These are phyloP conservation scores for Eucidaris tribuloides DNA, from an alignment of 35 echinoderm and acorn worm genomes.

Conservation along the genomic window DNA sequence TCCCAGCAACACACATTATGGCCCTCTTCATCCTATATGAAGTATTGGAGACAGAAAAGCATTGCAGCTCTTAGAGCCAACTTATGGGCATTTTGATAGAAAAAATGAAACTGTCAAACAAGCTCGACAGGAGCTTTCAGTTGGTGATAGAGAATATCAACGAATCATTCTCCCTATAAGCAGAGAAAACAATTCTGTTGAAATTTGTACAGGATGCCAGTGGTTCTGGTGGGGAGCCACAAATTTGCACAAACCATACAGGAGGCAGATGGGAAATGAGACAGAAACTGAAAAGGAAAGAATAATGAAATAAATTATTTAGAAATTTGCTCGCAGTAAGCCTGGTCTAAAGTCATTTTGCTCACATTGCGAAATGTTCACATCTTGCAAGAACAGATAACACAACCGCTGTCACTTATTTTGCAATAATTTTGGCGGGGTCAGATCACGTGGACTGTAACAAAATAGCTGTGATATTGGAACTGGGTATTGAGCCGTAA, in stretches of 20 bases:
- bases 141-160: too few relatives aligned
- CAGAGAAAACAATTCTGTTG: too few relatives aligned
- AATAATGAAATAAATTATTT: slow-evolving; percentile 53
- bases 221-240: slow-evolving; percentile 42
- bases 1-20: too few relatives aligned
- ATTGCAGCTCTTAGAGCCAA: too few relatives aligned
- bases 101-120: too few relatives aligned
- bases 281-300: neutral
- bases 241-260: slow-evolving; percentile 7
- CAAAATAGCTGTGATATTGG: slow-evolving; percentile 52
- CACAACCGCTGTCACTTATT: slow-evolving; percentile 64
- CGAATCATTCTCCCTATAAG: too few relatives aligned
- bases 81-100: too few relatives aligned
- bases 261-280: slow-evolving; percentile 55
- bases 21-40: too few relatives aligned
- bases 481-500: slow-evolving; percentile 51
- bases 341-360: slow-evolving; percentile 62
- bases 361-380: slow-evolving; percentile 18
- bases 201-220: slow-evolving; percentile 79
- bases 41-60: too few relatives aligned
- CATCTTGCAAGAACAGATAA: slow-evolving; percentile 56
- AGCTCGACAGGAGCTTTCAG: too few relatives aligned
- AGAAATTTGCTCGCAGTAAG: slow-evolving; percentile 35
- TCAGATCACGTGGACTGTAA: slow-evolving; percentile 57
- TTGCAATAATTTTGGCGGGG: slow-evolving; percentile 63